Evolutionary conservation across 2,888 invertebrate genomes (phyloP).

Genomic region (Elgonia sp.): DNA sequence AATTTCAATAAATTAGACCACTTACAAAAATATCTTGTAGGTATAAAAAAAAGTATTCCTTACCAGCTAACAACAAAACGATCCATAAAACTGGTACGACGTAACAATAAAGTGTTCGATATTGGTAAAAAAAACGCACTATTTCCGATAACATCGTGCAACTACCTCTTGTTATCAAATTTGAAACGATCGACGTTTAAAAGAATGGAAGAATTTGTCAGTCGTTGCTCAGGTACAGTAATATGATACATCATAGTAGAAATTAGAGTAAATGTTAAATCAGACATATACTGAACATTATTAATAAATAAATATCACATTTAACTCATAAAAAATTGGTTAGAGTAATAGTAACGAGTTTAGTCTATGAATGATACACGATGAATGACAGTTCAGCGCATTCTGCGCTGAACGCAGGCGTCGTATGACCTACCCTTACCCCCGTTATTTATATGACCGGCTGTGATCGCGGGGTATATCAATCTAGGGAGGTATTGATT

Average conservation of each 20-base stretch:
- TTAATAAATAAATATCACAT: not conserved
- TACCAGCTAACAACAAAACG: slow-evolving; percentile 92
- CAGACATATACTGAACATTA: slow-evolving; percentile 9
- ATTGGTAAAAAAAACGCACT: slow-evolving; percentile 90
- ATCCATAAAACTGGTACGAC: slow-evolving; percentile 94
- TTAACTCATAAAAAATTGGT: slow-evolving; percentile 1
- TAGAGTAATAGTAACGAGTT: slow-evolving; percentile 8
- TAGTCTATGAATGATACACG: slow-evolving; percentile 43
- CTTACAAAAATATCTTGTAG: slow-evolving; percentile 91
- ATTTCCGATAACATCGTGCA: slow-evolving; percentile 87
- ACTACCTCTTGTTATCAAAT: slow-evolving; percentile 72
- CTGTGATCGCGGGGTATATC: slow-evolving; percentile 18
- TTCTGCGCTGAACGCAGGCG: slow-evolving; percentile 56
- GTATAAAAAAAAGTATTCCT: slow-evolving; percentile 82
- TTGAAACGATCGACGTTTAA: slow-evolving; percentile 48
- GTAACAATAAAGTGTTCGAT: slow-evolving; percentile 94
- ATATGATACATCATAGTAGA: slow-evolving; percentile 52
- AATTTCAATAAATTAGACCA: slow-evolving; percentile 96
- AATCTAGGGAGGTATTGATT: slow-evolving; percentile 70
- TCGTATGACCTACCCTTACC: slow-evolving; percentile 30
- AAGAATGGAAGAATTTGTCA: slow-evolving; percentile 38
- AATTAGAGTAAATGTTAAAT: slow-evolving; percentile 27
- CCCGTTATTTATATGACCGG: slow-evolving; percentile 29
- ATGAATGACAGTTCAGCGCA: slow-evolving; percentile 37
- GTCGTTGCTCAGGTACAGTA: slow-evolving; percentile 64